Evolutionary conservation across 2,797 vertebrate genomes (phyloP).

Genomic region (Pachyuromys duprasi): DNA sequence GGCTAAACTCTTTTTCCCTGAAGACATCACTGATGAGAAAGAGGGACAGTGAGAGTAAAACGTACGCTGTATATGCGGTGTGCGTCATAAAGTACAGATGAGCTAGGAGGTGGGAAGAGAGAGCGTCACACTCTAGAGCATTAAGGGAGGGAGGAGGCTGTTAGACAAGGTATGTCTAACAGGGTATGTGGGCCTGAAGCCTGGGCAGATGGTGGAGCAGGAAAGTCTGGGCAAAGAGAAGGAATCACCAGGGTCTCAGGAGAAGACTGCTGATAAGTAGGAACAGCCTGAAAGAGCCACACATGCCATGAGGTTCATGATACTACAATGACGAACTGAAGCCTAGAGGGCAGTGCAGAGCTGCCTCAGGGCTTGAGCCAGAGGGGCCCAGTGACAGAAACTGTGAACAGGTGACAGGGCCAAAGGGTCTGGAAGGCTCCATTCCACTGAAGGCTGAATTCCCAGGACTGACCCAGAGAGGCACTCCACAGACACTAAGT

Average conservation of each 20-base stretch:
- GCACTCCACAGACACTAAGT: background rate
- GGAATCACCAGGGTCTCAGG: background rate
- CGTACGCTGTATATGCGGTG: background rate
- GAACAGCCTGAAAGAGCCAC: background rate
- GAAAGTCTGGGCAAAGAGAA: background rate
- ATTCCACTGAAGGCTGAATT: background rate
- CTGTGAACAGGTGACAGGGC: background rate
- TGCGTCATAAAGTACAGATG: background rate
- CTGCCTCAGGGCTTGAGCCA: background rate
- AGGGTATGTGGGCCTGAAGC: background rate
- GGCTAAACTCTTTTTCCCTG: background rate
- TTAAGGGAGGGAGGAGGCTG: background rate
- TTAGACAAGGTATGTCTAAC: background rate
- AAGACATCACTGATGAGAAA: background rate
- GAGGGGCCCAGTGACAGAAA: background rate
- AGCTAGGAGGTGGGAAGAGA: background rate
- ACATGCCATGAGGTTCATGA: background rate
- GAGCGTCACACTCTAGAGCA: background rate
- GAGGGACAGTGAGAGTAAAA: background rate
- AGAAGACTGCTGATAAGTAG: background rate
- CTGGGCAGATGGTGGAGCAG: background rate
- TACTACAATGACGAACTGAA: background rate
- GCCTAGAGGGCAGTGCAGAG: background rate
- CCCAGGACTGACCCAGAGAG: background rate
- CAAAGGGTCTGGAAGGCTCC: background rate